phyloP scores from a whole-genome alignment of 2,113 vertebrate species.

The Trogon surrucura region DNA sequence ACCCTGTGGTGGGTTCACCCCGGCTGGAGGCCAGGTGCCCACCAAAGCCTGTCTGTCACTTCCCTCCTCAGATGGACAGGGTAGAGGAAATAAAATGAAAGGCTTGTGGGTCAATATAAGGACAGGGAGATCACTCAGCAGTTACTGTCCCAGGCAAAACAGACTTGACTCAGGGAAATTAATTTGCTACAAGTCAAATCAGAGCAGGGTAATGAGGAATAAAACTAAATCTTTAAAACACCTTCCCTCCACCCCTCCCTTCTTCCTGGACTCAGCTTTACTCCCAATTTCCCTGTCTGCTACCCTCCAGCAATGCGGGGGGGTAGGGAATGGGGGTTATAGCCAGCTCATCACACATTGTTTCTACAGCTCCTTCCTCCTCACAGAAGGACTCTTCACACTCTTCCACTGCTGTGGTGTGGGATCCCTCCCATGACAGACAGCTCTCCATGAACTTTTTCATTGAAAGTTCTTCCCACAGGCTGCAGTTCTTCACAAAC shows the following conservation, averaged over 20 bases:
- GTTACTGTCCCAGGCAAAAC: neutral
- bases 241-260: neutral
- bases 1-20: neutral
- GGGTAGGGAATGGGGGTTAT: neutral
- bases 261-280: neutral
- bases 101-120: rapidly evolving
- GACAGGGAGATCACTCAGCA: neutral
- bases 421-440: neutral
- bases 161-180: neutral
- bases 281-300: neutral
- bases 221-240: neutral
- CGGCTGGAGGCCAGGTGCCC: neutral
- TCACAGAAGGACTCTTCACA: neutral
- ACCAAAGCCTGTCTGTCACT: rapidly evolving
- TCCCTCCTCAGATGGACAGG: neutral
- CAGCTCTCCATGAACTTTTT: neutral
- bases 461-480: rapidly evolving
- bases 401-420: neutral
- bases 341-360: neutral
- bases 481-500: neutral
- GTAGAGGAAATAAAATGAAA: neutral
- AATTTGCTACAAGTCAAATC: neutral
- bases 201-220: neutral
- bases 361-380: neutral
- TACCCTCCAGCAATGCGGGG: neutral